Base-by-base conservation (phyloP, 2,797 vertebrate genomes). In the Falco columbarius region DNA sequence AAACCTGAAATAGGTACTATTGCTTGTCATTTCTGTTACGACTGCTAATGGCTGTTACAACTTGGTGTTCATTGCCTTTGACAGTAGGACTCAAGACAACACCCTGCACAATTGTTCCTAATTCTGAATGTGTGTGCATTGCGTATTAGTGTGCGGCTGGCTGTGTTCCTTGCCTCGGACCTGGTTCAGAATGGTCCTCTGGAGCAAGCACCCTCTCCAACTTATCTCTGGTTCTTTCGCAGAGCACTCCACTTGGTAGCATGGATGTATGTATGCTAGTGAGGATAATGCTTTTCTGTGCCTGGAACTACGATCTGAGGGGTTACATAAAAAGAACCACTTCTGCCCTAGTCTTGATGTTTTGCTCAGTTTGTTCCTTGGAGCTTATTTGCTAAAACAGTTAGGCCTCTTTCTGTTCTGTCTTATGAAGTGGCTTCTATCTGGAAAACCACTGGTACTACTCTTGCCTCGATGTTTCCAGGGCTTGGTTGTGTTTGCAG, bases 1-100 rank as follows among this genome's bases (percentile, higher is more conserved):
- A 99, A 99, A 97, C 98, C 99, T 1, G 99, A 99, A 91, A 99
- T 99, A 97, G 99, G 99, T 99, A 97, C 94, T 30, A 3, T 44
- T 54, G 14, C 27, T 32, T 54, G 21, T 72, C 22, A 12, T 40
- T 51, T 40, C 75, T 62, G 8, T 46, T 52, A 36, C 6, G 46
- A 22, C 51, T 80, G 46, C 24, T 26, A 36, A 56, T 8, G 26
- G 16, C 40, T 51, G 30, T 56, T 22, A 23, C 3, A 52, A 36
- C 13, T 59, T 47, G 11, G 12, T 38, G 30, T 55, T 63, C 18
- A 8, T 81, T 0, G 2, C 38, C 40, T 62, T 75, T 67, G 63
- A 16, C 40, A 27, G 27, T 2, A 58, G 44, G 59, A 81, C 44
- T 84, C 27, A 18, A 8, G 44, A n/a, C 24, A 88, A 26, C 54